phyloP scores from a whole-genome alignment of 2,113 vertebrate species.

The Nannospalax galili region DNA sequence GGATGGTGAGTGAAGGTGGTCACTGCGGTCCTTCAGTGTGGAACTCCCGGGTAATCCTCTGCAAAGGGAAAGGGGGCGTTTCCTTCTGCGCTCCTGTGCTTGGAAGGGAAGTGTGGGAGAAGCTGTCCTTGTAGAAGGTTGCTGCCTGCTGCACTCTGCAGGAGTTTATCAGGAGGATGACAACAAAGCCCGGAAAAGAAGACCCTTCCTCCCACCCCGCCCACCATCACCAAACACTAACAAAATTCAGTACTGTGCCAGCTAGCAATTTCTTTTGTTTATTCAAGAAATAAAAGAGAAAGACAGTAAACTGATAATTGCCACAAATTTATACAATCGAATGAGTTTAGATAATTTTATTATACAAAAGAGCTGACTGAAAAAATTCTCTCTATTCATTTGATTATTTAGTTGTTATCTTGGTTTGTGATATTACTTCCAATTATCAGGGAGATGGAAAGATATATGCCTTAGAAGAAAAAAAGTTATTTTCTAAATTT shows the following conservation, averaged over 20 bases:
- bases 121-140: background rate
- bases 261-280: background rate
- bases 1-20: background rate
- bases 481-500: background rate
- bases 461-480: background rate
- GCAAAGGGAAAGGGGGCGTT: background rate
- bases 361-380: background rate
- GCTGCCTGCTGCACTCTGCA: background rate
- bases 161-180: background rate
- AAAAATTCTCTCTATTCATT: background rate
- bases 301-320: slow-evolving; percentile 15
- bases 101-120: background rate
- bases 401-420: background rate
- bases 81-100: no score
- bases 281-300: background rate
- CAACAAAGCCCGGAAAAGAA: background rate
- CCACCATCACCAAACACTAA: background rate
- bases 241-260: background rate
- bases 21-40: background rate
- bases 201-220: background rate
- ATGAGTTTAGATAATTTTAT: slow-evolving; percentile 18
- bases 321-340: slow-evolving; percentile 19
- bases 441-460: slow-evolving; percentile 6
- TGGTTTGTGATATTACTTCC: background rate
- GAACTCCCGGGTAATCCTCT: background rate